A percentile compares a stretch with the other conserved stretches of the same genome.
phyloP scores from a whole-genome alignment of 2,888 invertebrate species.

The Agapostemon virescens region DNA sequence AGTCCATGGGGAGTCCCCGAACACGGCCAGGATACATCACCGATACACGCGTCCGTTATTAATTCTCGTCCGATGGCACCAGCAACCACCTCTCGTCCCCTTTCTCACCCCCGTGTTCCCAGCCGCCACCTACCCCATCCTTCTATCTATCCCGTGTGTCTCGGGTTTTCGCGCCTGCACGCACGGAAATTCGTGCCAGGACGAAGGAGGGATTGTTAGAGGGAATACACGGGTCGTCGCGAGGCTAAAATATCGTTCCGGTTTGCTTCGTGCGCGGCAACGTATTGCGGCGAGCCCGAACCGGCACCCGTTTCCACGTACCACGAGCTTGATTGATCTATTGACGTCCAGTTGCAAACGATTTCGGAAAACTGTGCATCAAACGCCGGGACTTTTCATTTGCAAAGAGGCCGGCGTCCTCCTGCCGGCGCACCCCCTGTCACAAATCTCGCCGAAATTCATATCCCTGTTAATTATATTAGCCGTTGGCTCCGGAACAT shows the following conservation, averaged over 20 bases:
- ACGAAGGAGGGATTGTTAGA: constrained; percentile 60
- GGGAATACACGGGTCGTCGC: constrained; percentile 58
- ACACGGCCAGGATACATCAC: constrained; percentile 65
- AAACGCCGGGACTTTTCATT: not conserved
- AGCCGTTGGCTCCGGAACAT: too few relatives aligned
- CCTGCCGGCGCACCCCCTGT: not conserved
- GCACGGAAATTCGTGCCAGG: constrained; percentile 63
- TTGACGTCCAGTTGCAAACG: constrained; percentile 40
- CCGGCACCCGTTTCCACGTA: constrained; percentile 41
- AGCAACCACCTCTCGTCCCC: not conserved
- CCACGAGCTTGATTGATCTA: constrained; percentile 59
- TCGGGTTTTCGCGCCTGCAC: constrained; percentile 65
- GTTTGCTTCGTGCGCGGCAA: constrained; percentile 62
- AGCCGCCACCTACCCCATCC: constrained; percentile 32
- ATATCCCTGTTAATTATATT: not conserved
- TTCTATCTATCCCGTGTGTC: constrained; percentile 41
- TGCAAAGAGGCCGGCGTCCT: not conserved
- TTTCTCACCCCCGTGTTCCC: not conserved
- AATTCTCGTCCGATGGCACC: constrained; percentile 68
- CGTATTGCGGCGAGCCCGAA: constrained; percentile 54
- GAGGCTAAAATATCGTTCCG: constrained; percentile 65
- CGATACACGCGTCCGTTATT: constrained; percentile 71
- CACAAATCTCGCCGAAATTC: not conserved
- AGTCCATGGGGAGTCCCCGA: constrained; percentile 73
- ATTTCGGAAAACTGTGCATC: constrained; percentile 29